Evolutionary conservation across 2,113 vertebrate genomes (phyloP).

Genomic region (Hemicordylus capensis): DNA sequence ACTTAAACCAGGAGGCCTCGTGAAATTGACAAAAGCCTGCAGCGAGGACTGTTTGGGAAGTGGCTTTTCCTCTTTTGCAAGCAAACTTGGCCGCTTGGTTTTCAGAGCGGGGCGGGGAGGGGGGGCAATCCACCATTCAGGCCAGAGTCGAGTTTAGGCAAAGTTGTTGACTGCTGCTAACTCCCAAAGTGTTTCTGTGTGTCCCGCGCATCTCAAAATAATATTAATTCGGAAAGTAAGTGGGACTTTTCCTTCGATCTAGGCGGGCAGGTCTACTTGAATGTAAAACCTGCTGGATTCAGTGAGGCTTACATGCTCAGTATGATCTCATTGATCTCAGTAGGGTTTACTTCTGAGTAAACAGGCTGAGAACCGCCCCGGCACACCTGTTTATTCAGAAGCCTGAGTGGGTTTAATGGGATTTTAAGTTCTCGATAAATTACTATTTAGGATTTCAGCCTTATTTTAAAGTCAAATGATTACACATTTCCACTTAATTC

Average conservation of each 20-base stretch:
- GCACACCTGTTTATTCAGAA: too few species aligned
- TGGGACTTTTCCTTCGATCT: neutral
- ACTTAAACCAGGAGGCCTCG: slow-evolving; percentile 38
- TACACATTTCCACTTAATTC: too few species aligned
- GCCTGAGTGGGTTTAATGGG: too few species aligned
- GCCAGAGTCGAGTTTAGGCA: neutral
- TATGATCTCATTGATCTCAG: neutral
- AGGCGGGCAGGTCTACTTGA: neutral
- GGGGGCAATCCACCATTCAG: neutral
- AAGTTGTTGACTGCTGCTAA: too few species aligned
- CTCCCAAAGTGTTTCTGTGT: neutral
- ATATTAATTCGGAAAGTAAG: neutral
- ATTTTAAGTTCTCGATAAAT: too few species aligned
- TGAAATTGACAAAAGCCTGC: slow-evolving; percentile 16
- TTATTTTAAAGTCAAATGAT: too few species aligned
- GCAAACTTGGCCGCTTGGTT: neutral
- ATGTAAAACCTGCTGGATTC: neutral
- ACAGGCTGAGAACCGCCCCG: too few species aligned
- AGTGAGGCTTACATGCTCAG: neutral
- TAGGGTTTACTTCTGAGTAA: too few species aligned
- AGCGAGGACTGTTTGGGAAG: neutral
- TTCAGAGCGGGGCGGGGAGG: slow-evolving; percentile 51
- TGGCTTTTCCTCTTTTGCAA: neutral
- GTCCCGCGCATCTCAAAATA: neutral
- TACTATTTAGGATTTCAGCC: too few species aligned